Evolutionary conservation across 2,797 vertebrate species (phyloP).

Genomic region (Myripristis jacobus): DNA sequence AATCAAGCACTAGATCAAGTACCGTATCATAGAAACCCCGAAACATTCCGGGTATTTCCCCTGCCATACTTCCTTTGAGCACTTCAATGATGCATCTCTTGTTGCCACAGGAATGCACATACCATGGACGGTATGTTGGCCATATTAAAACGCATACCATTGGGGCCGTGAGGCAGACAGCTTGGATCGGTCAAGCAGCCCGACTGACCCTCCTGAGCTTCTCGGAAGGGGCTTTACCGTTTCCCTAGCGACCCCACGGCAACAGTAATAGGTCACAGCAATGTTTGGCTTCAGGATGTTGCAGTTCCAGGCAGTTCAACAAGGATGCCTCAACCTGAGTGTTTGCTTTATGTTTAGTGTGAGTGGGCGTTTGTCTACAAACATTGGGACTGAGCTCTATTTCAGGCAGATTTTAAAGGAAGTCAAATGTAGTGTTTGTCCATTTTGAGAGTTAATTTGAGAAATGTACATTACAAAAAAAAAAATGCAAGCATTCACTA

Average conservation of each 20-base stretch:
- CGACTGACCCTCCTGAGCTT: slow-evolving; percentile 70
- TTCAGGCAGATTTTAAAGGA: background rate
- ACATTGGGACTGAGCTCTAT: slow-evolving; percentile 6
- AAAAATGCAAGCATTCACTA: no score
- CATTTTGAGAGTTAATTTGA: background rate
- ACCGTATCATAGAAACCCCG: slow-evolving; percentile 43
- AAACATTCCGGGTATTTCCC: slow-evolving; percentile 58
- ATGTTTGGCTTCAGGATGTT: slow-evolving; percentile 80
- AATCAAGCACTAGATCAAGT: slow-evolving; percentile 41
- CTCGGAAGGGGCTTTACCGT: slow-evolving; percentile 70
- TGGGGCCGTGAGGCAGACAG: slow-evolving; percentile 63
- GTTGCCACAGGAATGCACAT: slow-evolving; percentile 69
- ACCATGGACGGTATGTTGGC: slow-evolving; percentile 64
- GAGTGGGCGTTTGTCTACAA: slow-evolving; percentile 24
- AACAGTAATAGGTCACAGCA: slow-evolving; percentile 80
- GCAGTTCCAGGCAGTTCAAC: slow-evolving; percentile 53
- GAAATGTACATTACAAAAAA: no score
- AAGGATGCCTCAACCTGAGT: slow-evolving; percentile 42
- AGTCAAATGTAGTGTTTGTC: background rate
- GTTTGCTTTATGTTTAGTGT: slow-evolving; percentile 47
- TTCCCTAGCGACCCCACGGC: slow-evolving; percentile 77
- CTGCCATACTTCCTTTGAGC: slow-evolving; percentile 52
- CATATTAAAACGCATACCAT: slow-evolving; percentile 72
- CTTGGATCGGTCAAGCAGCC: slow-evolving; percentile 71
- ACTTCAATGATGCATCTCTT: slow-evolving; percentile 50